Base-by-base conservation (phyloP, 2,797 vertebrate genomes). In the Hippopotamyrus pictus region DNA sequence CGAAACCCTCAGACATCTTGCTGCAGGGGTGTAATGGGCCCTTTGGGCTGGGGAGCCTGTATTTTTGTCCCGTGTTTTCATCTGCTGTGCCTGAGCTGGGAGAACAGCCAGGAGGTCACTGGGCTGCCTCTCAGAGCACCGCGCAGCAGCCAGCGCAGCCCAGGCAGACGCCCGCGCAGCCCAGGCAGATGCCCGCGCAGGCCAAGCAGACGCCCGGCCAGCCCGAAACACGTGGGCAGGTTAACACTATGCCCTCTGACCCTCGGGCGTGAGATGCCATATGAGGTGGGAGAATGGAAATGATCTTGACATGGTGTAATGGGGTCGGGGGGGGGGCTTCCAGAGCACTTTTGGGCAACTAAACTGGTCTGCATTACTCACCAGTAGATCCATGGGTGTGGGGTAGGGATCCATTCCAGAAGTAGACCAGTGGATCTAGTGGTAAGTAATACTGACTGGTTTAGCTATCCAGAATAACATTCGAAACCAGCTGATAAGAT, bases 1-100 rank as follows among this genome's bases (percentile, higher is more conserved):
- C 22, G 59, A 46, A 87, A 59, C 59, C 83, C 50, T 89, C 76
- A 88, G 73, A 59, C 69, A 59, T 33, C 53, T 53, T 54, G 29
- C 88, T 87, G 86, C 86, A 62, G 89, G 89, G 88, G 85, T 89
- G 88, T 89, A 90, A 89, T 88, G 88, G 76, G 65, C 69, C 44
- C 84, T 53, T 51, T 82, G 51, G 88, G 86, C 51, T 88, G 69
- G 85, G 19, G 33, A 17, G 69, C 53, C 53, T 89, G 51, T 89
- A 82, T 90, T 90, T 90, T 90, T 76, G 59, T 87, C 83, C 57
- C 14, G 22, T 82, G 69, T 41, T 90, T 87, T 79, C 85, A 88
- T 88, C 44, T 90, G 62, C 69, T 83, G 69, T 83, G 53, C 22
- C 41, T 88, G 54, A 41, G 41, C 69, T 17, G 69, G 88, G 54